These are phyloP conservation scores for Glyptemys insculpta DNA, from an alignment of 2,797 vertebrate species.

Conservation along the genomic window DNA sequence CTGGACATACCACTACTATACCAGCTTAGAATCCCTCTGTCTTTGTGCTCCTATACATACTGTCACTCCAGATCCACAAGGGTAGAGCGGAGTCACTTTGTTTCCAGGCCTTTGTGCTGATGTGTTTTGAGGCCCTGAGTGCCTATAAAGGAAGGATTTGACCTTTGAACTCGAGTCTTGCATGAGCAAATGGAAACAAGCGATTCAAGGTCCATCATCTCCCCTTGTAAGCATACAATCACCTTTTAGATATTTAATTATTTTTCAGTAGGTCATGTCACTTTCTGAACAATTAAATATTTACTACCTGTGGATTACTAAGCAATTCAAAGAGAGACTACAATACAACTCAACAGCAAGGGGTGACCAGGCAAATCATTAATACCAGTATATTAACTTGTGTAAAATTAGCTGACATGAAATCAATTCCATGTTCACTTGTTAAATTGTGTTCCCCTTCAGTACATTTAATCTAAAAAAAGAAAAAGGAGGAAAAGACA, in stretches of 20 bases:
- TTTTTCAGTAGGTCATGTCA: constrained; percentile 26
- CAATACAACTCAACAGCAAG: constrained; percentile 29
- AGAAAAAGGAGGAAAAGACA: not conserved
- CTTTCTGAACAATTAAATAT: constrained; percentile 29
- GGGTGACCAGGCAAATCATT: constrained; percentile 30
- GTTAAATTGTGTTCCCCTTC: constrained; percentile 10
- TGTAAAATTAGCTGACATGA: constrained; percentile 35
- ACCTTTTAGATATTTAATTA: constrained; percentile 4
- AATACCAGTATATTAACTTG: constrained; percentile 7
- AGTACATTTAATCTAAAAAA: not conserved
- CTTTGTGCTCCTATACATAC: fast-evolving
- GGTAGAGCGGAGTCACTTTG: not conserved
- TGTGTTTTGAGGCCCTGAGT: not conserved
- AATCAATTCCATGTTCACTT: constrained; percentile 23
- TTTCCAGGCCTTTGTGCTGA: not conserved
- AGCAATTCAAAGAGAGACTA: constrained; percentile 29
- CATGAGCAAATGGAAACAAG: not conserved
- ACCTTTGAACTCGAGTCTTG: not conserved
- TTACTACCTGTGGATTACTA: constrained; percentile 14
- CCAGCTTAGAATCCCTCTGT: fast-evolving
- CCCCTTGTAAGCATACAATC: constrained; percentile 41
- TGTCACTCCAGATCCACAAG: fast-evolving
- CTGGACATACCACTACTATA: fast-evolving
- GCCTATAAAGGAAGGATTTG: not conserved
- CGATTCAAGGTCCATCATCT: not conserved